phyloP scores from a whole-genome alignment of 2,113 vertebrate genomes.

The Hucho hucho region DNA sequence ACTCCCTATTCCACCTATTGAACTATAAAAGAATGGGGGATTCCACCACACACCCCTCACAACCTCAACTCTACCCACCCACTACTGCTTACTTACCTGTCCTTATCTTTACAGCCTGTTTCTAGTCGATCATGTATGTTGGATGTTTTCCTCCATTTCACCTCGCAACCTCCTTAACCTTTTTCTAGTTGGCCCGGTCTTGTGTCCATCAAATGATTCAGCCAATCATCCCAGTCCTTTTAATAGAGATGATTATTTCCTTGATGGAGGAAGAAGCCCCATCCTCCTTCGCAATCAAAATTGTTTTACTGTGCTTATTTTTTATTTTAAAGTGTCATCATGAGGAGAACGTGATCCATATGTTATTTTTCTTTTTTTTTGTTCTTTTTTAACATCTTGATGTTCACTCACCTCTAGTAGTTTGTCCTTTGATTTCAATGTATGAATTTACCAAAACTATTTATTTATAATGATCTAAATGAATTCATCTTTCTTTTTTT shows the following conservation, averaged over 20 bases:
- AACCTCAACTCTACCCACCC: background rate
- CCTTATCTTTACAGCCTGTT: background rate
- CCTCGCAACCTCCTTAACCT: background rate
- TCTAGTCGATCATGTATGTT: slow-evolving; percentile 22
- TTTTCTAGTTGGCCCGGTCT: background rate
- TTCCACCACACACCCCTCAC: slow-evolving; percentile 20
- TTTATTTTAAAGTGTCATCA: slow-evolving; percentile 41
- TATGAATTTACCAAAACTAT: slow-evolving; percentile 67
- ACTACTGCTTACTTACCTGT: background rate
- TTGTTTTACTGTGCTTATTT: slow-evolving; percentile 27
- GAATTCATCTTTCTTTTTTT: slow-evolving; percentile 61
- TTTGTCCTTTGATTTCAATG: slow-evolving; percentile 53
- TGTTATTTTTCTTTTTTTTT: slow-evolving; percentile 52
- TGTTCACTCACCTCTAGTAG: slow-evolving; percentile 45
- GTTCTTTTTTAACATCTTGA: slow-evolving; percentile 58
- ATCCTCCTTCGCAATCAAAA: background rate
- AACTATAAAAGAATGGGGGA: slow-evolving; percentile 70
- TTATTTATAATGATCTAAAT: slow-evolving; percentile 76
- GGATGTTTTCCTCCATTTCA: background rate
- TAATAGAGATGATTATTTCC: slow-evolving; percentile 13
- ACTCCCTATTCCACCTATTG: slow-evolving; percentile 60
- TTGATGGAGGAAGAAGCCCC: slow-evolving; percentile 15
- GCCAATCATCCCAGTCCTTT: background rate
- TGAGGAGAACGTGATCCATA: slow-evolving; percentile 29
- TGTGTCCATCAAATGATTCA: slow-evolving; percentile 4